phyloP scores from a whole-genome alignment of 2,113 vertebrate genomes.

The Sylvietta virens region DNA sequence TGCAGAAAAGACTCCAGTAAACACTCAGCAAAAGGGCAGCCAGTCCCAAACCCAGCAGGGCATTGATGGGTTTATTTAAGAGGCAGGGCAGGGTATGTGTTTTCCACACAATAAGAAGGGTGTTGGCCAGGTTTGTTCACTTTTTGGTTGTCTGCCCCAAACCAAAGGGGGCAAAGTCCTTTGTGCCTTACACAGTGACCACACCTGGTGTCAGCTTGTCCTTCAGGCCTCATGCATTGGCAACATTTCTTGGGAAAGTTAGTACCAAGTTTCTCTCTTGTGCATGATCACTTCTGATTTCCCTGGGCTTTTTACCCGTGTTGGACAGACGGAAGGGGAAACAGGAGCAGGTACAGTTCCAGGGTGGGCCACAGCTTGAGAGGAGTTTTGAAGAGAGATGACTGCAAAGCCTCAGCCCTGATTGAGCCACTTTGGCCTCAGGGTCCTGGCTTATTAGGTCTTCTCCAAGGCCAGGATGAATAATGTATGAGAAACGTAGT shows the following conservation, averaged over 20 bases:
- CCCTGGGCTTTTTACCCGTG: fast-evolving
- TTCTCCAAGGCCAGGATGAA: no score
- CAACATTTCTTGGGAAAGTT: not conserved
- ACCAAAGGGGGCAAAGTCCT: not conserved
- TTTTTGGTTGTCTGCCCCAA: not conserved
- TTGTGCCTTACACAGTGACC: not conserved
- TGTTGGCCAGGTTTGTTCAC: not conserved
- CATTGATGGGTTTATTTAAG: not conserved
- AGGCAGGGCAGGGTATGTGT: not conserved
- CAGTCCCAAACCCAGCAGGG: not conserved
- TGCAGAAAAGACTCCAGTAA: not conserved
- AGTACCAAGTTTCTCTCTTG: not conserved
- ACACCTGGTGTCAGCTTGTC: not conserved
- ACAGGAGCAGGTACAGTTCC: not conserved
- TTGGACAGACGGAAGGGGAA: not conserved
- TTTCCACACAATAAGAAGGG: not conserved
- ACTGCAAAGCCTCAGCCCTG: not conserved
- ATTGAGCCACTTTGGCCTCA: not conserved
- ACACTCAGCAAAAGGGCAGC: not conserved
- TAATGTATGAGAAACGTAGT: no score
- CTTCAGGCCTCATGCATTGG: not conserved
- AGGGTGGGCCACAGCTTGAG: not conserved
- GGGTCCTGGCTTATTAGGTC: no score
- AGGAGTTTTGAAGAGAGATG: not conserved
- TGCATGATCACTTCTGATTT: not conserved